Percentiles rank a stretch among this genome's conserved stretches.
phyloP scores from a whole-genome alignment of 2,113 vertebrate genomes.

The Misgurnus mizolepis region DNA sequence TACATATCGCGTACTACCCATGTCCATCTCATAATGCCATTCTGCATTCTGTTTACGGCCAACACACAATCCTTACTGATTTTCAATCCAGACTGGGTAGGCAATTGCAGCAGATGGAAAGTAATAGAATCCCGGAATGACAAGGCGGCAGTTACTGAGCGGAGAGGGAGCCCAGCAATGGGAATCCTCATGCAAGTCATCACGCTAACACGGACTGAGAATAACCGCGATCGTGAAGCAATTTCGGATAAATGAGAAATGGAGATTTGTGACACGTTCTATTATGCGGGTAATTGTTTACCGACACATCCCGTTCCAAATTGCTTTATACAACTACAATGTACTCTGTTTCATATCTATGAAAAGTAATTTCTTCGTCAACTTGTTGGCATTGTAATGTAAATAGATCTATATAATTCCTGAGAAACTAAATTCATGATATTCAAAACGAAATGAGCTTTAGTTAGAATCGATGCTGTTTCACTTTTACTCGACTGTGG shows the following conservation, averaged over 20 bases:
- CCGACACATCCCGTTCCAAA: not conserved
- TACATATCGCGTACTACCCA: not conserved
- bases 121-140: conserved; percentile 8
- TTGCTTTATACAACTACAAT: not conserved
- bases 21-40: not conserved
- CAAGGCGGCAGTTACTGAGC: conserved; percentile 9
- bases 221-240: not conserved
- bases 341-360: not conserved
- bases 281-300: not conserved
- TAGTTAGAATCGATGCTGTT: not conserved
- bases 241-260: conserved; percentile 31
- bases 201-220: not conserved
- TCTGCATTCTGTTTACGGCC: conserved; percentile 10
- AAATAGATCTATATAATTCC: no score
- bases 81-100: conserved; percentile 5
- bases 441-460: no score
- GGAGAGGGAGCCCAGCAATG: not conserved
- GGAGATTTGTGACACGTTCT: not conserved
- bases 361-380: not conserved
- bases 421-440: no score
- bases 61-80: conserved; percentile 10
- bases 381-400: not conserved
- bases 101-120: conserved; percentile 25
- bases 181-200: conserved; percentile 15
- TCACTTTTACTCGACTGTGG: not conserved